Percentiles rank a stretch among this genome's conserved stretches.
Conservation (phyloP, 1,140 invertebrate species). For the Ridgeia piscesae region DNA sequence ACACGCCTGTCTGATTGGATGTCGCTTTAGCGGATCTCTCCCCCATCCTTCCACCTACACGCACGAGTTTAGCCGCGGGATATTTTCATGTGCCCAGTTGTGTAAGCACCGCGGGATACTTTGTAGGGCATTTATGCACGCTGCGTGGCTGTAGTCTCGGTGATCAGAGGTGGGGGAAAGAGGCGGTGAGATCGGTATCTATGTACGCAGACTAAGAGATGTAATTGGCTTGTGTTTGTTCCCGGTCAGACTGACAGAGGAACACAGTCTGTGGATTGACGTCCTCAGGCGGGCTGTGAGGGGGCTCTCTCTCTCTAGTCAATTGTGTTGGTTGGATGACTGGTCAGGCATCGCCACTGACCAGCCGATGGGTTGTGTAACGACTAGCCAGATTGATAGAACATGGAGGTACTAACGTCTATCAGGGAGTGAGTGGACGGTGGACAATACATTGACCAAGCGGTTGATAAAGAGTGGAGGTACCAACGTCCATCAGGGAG, state of each 20-base stretch:
- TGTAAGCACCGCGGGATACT: not conserved
- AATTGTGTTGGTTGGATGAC: not conserved
- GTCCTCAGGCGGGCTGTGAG: not conserved
- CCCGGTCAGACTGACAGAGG: not conserved
- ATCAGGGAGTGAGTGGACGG: not conserved
- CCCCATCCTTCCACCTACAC: not conserved
- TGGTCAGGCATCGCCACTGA: not conserved
- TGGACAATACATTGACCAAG: not conserved
- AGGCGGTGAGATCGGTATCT: not conserved
- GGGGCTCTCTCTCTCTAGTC: not conserved
- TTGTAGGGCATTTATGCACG: not conserved
- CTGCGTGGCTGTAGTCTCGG: not conserved
- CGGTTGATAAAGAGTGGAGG: too few species aligned
- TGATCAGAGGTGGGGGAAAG: not conserved
- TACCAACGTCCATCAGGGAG: too few species aligned
- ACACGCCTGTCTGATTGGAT: not conserved
- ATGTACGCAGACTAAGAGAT: not conserved
- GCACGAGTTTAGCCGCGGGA: not conserved
- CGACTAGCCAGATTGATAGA: not conserved
- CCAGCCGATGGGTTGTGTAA: not conserved
- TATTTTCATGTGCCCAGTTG: not conserved
- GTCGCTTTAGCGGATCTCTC: not conserved
- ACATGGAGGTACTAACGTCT: not conserved
- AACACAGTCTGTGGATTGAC: not conserved
- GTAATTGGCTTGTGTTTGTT: not conserved